Evolutionary conservation across 1,140 invertebrate species (phyloP), one percentile per base, ranked within the genome.

Genomic region (Sycophaga agraensis): DNA sequence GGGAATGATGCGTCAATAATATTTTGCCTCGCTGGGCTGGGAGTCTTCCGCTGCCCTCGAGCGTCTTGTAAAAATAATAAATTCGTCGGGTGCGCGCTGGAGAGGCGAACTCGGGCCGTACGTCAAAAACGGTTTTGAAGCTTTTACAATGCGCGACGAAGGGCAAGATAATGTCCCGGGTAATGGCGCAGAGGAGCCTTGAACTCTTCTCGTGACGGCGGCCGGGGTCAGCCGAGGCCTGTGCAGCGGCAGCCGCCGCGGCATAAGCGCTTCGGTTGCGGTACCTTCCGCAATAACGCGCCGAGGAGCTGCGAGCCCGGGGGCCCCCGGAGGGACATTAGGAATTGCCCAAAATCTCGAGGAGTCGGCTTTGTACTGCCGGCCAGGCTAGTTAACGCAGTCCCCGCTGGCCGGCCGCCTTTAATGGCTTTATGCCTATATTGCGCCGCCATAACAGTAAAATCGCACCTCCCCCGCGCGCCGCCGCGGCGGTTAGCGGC

Each of bases 341-440:
- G 17, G 56, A 53, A 70, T 70, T 68, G 51, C 64, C 64, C 64
- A 67, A 70, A 68, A 66, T 63, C 59, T 45, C 54, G 61, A 63
- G 45, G 48, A 58, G 39, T 34, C 24, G 2, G 31, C 51, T 64
- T 70, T 68, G 65, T 68, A 11, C 11, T 2, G 40, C 45, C 65
- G 53, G 62, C 53, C 66, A 63, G 55, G 62, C 19, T 68, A 64
- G 60, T 68, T 64, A 70, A 63, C 56, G 64, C 60, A 56, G 40
- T 34, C 45, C 17, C 26, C 26, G 51, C 51, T 54, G 22, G 39
- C 31, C 40, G 48, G 19, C 21, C 35, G 37, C 31, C 28, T 58
- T 60, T 67, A 67, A 70, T 66, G 62, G 64, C 5, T 70, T 70
- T 70, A 69, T 65, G 59, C 24, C 14, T 70, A 68, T 67, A 70